Conservation (phyloP, 2,797 vertebrate genomes). For the Sardinella longiceps region DNA sequence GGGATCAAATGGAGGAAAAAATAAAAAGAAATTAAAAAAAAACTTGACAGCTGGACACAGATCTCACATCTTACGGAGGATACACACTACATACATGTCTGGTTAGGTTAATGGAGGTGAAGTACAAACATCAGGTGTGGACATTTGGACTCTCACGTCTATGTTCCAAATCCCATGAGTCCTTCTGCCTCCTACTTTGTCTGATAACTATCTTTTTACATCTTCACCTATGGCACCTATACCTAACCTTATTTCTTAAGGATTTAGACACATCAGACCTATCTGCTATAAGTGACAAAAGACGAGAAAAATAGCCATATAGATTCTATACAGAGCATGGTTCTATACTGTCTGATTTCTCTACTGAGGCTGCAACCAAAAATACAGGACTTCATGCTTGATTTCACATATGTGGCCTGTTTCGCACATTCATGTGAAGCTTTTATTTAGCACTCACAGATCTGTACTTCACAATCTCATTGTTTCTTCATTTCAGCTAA, state of each 20-base stretch:
- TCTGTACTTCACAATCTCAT: background rate
- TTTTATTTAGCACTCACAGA: background rate
- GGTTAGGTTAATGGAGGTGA: background rate
- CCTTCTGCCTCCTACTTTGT: background rate
- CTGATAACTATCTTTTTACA: background rate
- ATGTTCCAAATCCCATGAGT: background rate
- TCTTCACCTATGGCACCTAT: too few relatives aligned
- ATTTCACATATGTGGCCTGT: background rate
- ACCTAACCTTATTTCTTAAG: too few relatives aligned
- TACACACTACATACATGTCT: background rate
- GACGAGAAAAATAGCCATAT: background rate
- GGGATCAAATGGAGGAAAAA: background rate
- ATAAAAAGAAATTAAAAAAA: background rate
- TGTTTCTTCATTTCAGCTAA: background rate
- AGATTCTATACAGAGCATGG: background rate
- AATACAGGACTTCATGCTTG: background rate
- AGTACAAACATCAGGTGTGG: background rate
- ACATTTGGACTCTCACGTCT: background rate
- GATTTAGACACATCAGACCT: background rate
- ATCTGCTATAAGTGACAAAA: background rate
- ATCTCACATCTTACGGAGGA: background rate
- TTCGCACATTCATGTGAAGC: background rate
- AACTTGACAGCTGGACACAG: background rate
- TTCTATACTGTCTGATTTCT: background rate
- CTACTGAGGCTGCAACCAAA: background rate